These are phyloP conservation scores for Biston betularia DNA, from an alignment of 2,888 invertebrate species.

Conservation along the genomic window DNA sequence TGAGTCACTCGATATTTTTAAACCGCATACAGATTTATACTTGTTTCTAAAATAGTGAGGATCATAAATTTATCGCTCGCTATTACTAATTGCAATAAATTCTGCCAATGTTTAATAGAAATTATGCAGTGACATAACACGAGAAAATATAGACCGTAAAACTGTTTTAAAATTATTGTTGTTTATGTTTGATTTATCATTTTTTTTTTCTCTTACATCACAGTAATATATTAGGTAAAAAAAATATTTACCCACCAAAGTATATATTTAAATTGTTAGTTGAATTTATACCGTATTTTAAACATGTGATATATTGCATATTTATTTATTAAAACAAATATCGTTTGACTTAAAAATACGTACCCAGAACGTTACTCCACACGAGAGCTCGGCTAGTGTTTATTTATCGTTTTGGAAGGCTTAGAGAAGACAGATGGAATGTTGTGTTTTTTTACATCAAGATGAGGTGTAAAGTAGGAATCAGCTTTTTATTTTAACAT, in stretches of 20 bases:
- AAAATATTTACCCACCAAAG: too few relatives aligned
- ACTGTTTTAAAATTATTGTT: too few relatives aligned
- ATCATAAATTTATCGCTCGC: too few relatives aligned
- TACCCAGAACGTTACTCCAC: slow-evolving; percentile 62
- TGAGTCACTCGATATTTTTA: slow-evolving; percentile 44
- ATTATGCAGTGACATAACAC: not conserved
- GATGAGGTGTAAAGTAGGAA: slow-evolving; percentile 77
- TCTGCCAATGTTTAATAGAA: not conserved
- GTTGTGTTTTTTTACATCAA: slow-evolving; percentile 75
- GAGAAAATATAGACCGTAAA: not conserved
- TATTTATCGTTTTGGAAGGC: slow-evolving; percentile 85
- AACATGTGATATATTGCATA: not conserved
- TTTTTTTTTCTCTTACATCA: too few relatives aligned
- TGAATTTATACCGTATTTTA: not conserved
- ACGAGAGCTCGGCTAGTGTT: slow-evolving; percentile 79
- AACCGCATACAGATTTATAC: too few relatives aligned
- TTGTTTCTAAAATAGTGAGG: too few relatives aligned
- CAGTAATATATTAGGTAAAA: too few relatives aligned
- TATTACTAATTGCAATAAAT: too few relatives aligned
- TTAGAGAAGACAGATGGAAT: slow-evolving; percentile 83
- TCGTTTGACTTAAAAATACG: slow-evolving; percentile 63
- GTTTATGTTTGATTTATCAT: too few relatives aligned
- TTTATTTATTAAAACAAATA: slow-evolving; percentile 28
- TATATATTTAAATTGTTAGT: not conserved
- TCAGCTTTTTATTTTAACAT: slow-evolving; percentile 68